phyloP scores from a whole-genome alignment of 1,140 invertebrate genomes.

The Drosophila ohnishii region DNA sequence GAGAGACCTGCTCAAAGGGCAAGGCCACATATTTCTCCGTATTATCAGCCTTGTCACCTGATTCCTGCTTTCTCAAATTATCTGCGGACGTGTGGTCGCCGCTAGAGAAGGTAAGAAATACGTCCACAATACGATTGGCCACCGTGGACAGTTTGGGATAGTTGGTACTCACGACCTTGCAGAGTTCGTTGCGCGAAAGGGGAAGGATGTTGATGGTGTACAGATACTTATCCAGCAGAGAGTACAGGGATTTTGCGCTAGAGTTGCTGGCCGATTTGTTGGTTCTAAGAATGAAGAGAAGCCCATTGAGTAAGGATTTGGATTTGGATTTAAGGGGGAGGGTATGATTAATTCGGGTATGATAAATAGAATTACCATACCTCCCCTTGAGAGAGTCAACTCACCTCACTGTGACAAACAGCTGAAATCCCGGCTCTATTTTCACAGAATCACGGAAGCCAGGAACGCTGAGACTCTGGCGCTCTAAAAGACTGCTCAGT shows the following conservation, averaged over 20 bases:
- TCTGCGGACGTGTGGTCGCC: slow-evolving; percentile 85
- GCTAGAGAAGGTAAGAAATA: slow-evolving; percentile 92
- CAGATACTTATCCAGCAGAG: slow-evolving; percentile 92
- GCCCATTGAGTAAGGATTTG: background rate
- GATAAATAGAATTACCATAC: too few relatives aligned
- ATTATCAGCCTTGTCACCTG: slow-evolving; percentile 67
- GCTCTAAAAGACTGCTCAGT: slow-evolving; percentile 93
- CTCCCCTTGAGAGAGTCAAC: background rate
- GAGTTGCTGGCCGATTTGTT: slow-evolving; percentile 82
- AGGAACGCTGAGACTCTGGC: slow-evolving; percentile 91
- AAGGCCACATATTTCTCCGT: slow-evolving; percentile 68
- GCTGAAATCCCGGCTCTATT: slow-evolving; percentile 92
- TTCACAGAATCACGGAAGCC: slow-evolving; percentile 92
- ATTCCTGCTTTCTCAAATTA: slow-evolving; percentile 82
- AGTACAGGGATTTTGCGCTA: slow-evolving; percentile 86
- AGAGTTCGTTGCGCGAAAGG: slow-evolving; percentile 89
- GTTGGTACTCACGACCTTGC: slow-evolving; percentile 86
- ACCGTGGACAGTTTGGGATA: slow-evolving; percentile 91
- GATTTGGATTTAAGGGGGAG: too few relatives aligned
- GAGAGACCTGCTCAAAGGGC: slow-evolving; percentile 65
- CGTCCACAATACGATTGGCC: slow-evolving; percentile 90
- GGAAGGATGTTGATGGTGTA: slow-evolving; percentile 92
- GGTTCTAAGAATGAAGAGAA: slow-evolving; percentile 62
- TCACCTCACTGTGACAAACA: slow-evolving; percentile 95
- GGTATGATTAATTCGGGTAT: too few relatives aligned